Base-by-base conservation (phyloP, 2,113 vertebrate species). In the Epinephelus lanceolatus region DNA sequence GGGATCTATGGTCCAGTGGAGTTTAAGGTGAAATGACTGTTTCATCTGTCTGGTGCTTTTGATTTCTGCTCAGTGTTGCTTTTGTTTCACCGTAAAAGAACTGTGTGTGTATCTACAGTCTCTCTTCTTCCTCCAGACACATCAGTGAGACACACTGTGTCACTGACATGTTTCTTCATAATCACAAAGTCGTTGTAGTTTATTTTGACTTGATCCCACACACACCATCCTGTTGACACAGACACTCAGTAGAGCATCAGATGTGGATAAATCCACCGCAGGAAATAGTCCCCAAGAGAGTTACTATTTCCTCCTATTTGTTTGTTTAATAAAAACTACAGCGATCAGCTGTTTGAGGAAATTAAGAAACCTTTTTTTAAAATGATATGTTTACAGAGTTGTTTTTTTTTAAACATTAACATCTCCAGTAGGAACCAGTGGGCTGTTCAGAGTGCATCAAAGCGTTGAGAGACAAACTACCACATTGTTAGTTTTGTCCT, bases 1-100 rank as follows among this genome's bases (percentile, higher is more conserved):
- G 78, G 8, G 0, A 1, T 80, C 18, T 92, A 95, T 23, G 77
- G 83, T 0, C 96, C 97, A 0, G 86, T 97, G 59, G 95, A 95
- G 84, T 96, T 88, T 66, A 96, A 96, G 78, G 94, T 93, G 65
- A 45, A 49, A 6, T n/a, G 1, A 19, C 62, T 0, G 25, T 37
- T 21, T 7, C 19, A n/a, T 30, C 18, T 21, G 6, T 30, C 2
- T 2, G 18, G 6, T 4, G 5, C 2, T 2, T 17, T 42, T 10
- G 11, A 14, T n/a, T 30, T 4, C 40, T 19, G 6, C 8, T 17
- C 40, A 1, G 3, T 5, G 6, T 42, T 63, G 6, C 21, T 57
- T 53, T 55, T 30, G 2, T 61, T 21, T 56, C 21, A 3, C n/a
- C 40, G 6, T 45, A 65, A 65, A 65, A 49, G 33, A 37, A 7